phyloP scores from a whole-genome alignment of 2,113 vertebrate species.

The Machaerirhynchus nigripectus region DNA sequence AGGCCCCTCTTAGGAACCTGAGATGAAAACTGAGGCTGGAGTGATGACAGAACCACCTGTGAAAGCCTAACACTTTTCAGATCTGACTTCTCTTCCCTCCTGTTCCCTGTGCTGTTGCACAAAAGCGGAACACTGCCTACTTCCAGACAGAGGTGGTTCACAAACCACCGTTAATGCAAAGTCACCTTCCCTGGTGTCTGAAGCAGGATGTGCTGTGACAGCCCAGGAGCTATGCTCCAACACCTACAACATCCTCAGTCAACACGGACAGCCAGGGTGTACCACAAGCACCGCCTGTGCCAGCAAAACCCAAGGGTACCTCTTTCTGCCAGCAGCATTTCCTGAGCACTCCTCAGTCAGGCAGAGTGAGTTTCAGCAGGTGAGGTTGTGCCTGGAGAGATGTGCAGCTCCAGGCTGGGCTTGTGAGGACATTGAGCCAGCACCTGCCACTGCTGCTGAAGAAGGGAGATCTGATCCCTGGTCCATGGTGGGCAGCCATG shows the following conservation, averaged over 20 bases:
- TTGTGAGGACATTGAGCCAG: not conserved
- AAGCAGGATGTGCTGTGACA: not conserved
- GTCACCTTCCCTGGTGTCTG: not conserved
- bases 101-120: not conserved
- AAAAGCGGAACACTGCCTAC: not conserved
- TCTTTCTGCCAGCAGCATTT: not conserved
- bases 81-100: not conserved
- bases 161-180: not conserved
- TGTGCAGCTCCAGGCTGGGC: not conserved
- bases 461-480: not conserved
- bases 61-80: not conserved
- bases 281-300: rapidly evolving
- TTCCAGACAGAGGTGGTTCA: not conserved
- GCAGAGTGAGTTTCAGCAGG: not conserved
- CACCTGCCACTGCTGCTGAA: not conserved
- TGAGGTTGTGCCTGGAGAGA: not conserved
- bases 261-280: rapidly evolving
- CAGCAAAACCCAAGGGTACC: not conserved
- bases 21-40: not conserved
- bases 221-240: not conserved
- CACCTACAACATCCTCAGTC: not conserved
- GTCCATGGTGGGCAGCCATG: not conserved
- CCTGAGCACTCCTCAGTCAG: rapidly evolving
- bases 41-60: not conserved
- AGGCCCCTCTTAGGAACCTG: not conserved